Conservation (phyloP, 2,113 vertebrate genomes). For the Nothoprocta perdicaria region DNA sequence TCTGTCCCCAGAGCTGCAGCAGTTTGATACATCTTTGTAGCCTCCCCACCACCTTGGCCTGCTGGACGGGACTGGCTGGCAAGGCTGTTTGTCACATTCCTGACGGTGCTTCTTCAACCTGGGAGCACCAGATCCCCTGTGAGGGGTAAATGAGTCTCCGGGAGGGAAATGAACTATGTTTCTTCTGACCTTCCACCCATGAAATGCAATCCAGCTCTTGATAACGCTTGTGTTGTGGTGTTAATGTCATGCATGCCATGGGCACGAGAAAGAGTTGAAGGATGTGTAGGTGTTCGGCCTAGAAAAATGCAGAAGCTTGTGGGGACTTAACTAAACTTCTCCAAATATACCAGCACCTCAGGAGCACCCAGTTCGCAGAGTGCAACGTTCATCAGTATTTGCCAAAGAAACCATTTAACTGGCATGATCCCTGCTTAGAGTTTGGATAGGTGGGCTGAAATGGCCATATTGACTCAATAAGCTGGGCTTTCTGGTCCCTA, state of each 20-base stretch:
- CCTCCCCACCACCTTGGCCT: accelerated
- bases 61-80: too few relatives aligned
- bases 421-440: not conserved
- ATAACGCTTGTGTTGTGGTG: not conserved
- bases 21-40: not conserved
- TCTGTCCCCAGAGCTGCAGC: not conserved
- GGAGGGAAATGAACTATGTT: not conserved
- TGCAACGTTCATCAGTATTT: not conserved
- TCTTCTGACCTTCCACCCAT: too few relatives aligned
- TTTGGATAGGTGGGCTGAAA: not conserved
- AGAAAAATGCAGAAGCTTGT: not conserved
- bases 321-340: not conserved
- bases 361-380: not conserved
- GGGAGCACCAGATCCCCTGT: not conserved
- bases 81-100: accelerated
- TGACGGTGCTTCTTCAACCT: not conserved
- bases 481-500: not conserved
- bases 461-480: not conserved
- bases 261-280: not conserved
- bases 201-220: not conserved
- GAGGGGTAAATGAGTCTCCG: not conserved
- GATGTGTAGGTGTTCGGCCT: not conserved
- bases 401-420: not conserved
- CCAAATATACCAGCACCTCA: not conserved
- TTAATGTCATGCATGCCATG: not conserved